These are phyloP conservation scores for Agonopterix alstromeriana DNA, from an alignment of 2,888 invertebrate species.

Conservation along the genomic window DNA sequence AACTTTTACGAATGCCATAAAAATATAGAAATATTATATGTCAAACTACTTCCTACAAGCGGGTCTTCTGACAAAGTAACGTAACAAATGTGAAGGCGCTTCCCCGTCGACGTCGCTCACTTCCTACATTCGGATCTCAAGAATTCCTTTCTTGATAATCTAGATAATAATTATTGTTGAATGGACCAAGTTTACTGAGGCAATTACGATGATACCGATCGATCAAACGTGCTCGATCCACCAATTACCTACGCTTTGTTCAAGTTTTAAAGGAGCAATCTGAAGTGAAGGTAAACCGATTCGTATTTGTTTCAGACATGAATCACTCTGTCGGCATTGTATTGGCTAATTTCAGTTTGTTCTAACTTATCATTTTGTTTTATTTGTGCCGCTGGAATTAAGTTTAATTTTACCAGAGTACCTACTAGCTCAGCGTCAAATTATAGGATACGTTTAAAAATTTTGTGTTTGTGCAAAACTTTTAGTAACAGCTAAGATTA, in stretches of 20 bases:
- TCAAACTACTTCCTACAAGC: constrained; percentile 6
- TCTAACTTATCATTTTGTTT: neutral
- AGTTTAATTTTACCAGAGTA: too few relatives aligned
- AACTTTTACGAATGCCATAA: too few relatives aligned
- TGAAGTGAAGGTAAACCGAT: constrained; percentile 28
- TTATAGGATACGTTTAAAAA: too few relatives aligned
- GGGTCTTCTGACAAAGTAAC: constrained; percentile 4
- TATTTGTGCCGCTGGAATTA: neutral
- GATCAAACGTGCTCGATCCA: constrained; percentile 31
- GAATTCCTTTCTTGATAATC: constrained; percentile 27
- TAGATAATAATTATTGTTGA: constrained; percentile 31
- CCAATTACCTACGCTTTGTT: constrained; percentile 42
- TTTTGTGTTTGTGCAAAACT: too few relatives aligned
- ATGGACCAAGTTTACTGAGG: constrained; percentile 40
- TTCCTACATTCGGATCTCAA: constrained; percentile 16
- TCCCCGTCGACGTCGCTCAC: constrained; percentile 15
- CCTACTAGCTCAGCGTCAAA: too few relatives aligned
- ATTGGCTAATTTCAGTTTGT: neutral
- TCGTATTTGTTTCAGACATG: constrained; percentile 3
- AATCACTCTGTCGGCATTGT: neutral
- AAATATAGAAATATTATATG: constrained; percentile 1
- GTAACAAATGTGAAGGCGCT: constrained; percentile 16
- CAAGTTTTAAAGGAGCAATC: constrained; percentile 25
- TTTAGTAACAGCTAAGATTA: too few relatives aligned
- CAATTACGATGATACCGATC: constrained; percentile 60